phyloP scores from a whole-genome alignment of 1,140 invertebrate species.

The Aethina tumida region DNA sequence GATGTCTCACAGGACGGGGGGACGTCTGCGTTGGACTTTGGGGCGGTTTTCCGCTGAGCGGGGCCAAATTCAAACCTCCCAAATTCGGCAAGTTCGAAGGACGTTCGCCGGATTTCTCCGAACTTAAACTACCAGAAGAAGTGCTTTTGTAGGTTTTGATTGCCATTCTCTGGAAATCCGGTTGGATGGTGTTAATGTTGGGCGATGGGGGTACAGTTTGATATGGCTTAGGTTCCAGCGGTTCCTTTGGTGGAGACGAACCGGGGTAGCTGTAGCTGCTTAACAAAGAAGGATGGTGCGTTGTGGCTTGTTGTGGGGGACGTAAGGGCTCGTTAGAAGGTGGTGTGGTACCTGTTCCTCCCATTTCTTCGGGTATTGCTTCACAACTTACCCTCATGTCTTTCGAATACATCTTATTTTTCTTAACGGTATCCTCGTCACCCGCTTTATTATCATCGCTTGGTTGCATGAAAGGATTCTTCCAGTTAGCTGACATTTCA shows the following conservation, averaged over 20 bases:
- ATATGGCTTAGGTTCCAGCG: constrained; percentile 22
- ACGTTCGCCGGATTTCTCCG: constrained; percentile 15
- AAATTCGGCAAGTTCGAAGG: constrained; percentile 23
- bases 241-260: constrained; percentile 23
- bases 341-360: constrained; percentile 45
- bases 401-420: constrained; percentile 51
- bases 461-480: constrained; percentile 52
- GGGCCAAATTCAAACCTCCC: constrained; percentile 16
- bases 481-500: constrained; percentile 81
- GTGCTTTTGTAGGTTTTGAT: constrained; percentile 7
- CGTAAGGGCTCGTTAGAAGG: constrained; percentile 31
- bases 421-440: constrained; percentile 37
- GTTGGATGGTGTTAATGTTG: constrained; percentile 13
- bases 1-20: constrained; percentile 28
- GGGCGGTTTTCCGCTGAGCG: constrained; percentile 30
- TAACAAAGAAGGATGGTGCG: constrained; percentile 28
- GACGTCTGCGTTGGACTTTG: constrained; percentile 35
- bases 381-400: constrained; percentile 76
- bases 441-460: constrained; percentile 34
- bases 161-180: constrained; percentile 11
- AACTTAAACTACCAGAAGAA: constrained; percentile 10
- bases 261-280: constrained; percentile 34
- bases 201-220: constrained; percentile 31
- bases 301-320: constrained; percentile 4
- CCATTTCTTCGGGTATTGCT: constrained; percentile 82